A percentile compares a stretch with the other conserved stretches of the same genome.
Evolutionary conservation across 2,797 vertebrate species (phyloP).

Genomic region (Spinus olivaceus): DNA sequence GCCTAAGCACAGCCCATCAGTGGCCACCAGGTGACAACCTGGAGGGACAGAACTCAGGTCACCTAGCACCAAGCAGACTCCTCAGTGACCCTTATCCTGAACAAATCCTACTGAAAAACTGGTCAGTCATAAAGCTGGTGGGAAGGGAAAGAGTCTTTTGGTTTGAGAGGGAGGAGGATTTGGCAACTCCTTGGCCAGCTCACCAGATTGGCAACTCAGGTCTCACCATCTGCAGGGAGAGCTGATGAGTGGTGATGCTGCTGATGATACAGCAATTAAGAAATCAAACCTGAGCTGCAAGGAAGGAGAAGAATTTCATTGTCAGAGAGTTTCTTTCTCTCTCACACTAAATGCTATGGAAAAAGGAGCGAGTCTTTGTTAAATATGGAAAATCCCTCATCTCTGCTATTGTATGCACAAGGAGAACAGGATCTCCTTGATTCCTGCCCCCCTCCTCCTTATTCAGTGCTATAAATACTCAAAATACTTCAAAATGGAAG

Average conservation of each 20-base stretch:
- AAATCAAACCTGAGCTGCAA: constrained; percentile 27
- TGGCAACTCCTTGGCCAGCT: background rate
- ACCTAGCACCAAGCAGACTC: background rate
- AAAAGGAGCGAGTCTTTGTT: background rate
- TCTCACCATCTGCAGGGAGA: background rate
- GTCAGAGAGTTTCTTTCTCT: background rate
- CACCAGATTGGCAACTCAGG: background rate
- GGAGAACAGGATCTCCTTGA: constrained; percentile 8
- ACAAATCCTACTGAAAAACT: background rate
- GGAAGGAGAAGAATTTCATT: background rate
- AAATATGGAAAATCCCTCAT: background rate
- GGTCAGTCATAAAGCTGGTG: background rate
- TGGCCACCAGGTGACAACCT: background rate
- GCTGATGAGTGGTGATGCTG: background rate
- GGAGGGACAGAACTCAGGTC: background rate
- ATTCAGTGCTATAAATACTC: background rate
- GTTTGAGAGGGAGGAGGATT: background rate
- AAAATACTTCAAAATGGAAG: background rate
- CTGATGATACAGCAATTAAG: background rate
- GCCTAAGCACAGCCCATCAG: background rate
- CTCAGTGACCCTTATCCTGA: background rate
- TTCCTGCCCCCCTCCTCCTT: background rate
- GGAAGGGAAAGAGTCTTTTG: background rate
- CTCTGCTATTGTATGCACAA: background rate
- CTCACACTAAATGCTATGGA: background rate